Conservation (phyloP, 2,888 invertebrate genomes). For the Deladenus siricidicola region DNA sequence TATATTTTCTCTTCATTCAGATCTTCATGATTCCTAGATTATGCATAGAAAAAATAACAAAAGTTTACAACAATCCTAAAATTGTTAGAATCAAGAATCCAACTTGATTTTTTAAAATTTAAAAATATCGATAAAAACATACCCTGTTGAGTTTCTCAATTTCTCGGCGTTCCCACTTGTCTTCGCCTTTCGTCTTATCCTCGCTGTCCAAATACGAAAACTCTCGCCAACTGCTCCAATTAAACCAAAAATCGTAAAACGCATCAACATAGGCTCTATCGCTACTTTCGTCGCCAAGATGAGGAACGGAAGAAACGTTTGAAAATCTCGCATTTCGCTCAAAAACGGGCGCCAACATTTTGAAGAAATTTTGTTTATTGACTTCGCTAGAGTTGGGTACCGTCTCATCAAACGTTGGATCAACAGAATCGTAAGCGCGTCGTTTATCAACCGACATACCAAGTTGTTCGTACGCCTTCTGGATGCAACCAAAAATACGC, state of each 20-base stretch:
- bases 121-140: no score
- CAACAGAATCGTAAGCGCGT: slow-evolving; percentile 88
- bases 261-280: slow-evolving; percentile 75
- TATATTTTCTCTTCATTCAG: no score
- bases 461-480: slow-evolving; percentile 61
- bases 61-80: no score
- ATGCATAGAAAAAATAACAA: no score
- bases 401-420: slow-evolving; percentile 84
- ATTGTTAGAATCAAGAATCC: background rate
- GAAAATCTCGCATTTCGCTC: slow-evolving; percentile 56
- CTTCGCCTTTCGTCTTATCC: slow-evolving; percentile 93
- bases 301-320: slow-evolving; percentile 67
- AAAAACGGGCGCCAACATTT: slow-evolving; percentile 58
- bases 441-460: slow-evolving; percentile 61
- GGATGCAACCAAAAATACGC: slow-evolving; percentile 97
- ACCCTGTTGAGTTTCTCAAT: slow-evolving; percentile 93
- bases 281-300: slow-evolving; percentile 66
- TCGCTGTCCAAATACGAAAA: slow-evolving; percentile 97
- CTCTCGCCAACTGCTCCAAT: slow-evolving; percentile 97
- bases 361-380: slow-evolving; percentile 66
- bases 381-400: slow-evolving; percentile 57
- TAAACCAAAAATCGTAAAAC: slow-evolving; percentile 92
- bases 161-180: slow-evolving; percentile 86
- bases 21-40: no score
- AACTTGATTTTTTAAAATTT: no score